Percentiles rank a stretch among this genome's conserved stretches.
Conservation (phyloP, 2,888 invertebrate species). For the Trichacis sp. region DNA sequence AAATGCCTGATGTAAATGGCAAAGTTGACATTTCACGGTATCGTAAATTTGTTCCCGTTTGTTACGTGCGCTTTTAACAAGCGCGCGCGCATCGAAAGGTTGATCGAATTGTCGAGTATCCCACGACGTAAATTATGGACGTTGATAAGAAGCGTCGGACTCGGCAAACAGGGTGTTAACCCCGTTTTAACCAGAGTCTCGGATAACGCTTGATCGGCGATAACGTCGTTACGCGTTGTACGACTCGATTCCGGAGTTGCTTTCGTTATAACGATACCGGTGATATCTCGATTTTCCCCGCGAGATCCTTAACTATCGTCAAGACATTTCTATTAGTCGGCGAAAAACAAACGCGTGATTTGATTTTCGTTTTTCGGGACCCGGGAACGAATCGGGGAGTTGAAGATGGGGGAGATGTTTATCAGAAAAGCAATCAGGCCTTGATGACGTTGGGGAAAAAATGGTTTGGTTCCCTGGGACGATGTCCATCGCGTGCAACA, state of each 20-base stretch:
- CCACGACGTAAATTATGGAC: slow-evolving; percentile 46
- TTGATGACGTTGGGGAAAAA: slow-evolving; percentile 11
- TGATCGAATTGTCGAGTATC: slow-evolving; percentile 41
- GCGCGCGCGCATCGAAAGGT: neutral
- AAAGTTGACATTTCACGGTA: neutral
- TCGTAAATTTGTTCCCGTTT: neutral
- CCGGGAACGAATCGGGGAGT: neutral
- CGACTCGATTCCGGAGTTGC: slow-evolving; percentile 2
- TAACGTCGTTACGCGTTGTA: slow-evolving; percentile 14
- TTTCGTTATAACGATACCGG: slow-evolving; percentile 4
- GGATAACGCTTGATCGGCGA: slow-evolving; percentile 20
- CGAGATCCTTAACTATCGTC: slow-evolving; percentile 3
- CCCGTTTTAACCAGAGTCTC: slow-evolving; percentile 45
- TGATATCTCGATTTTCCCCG: slow-evolving; percentile 12
- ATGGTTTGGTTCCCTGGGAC: slow-evolving; percentile 4
- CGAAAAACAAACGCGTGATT: neutral
- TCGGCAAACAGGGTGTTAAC: slow-evolving; percentile 58
- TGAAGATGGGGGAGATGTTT: neutral
- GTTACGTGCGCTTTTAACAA: neutral
- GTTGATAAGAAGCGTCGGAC: slow-evolving; percentile 51
- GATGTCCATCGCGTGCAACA: slow-evolving; percentile 14
- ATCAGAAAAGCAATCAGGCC: slow-evolving; percentile 8
- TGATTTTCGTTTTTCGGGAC: slow-evolving; percentile 8
- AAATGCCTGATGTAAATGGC: neutral
- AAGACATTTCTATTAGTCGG: neutral